Base-by-base conservation (phyloP, 92 coral and sea anemone species). In the Bergia puertoricense region DNA sequence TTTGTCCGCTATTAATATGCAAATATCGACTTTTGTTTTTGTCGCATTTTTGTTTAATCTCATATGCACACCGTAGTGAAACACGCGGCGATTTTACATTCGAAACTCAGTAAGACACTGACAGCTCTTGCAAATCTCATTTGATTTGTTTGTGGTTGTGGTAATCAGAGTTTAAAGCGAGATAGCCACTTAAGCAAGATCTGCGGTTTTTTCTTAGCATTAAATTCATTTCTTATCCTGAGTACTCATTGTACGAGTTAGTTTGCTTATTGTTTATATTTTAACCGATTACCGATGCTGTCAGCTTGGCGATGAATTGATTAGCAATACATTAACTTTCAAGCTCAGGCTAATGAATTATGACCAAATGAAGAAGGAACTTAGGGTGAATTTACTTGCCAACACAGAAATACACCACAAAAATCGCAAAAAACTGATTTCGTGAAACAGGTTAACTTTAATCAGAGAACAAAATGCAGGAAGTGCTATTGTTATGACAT, bases 1-100 rank as follows among this genome's bases (percentile, higher is more conserved):
- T 72, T 73, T 71, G 87, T 46, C 22, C n/a, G 74, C 66, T 84
- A 84, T 71, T 71, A 84, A 84, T 40, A 84, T 84, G 87, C 77
- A 69, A 84, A 84, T 84, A 13, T 13, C 45, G 45, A 37, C 23
- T 46, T 84, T 84, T 84, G 79, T n/a, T 71, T 84, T 69, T 69
- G 67, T 84, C 59, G 23, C 41, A 9, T 16, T 84, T 71, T 72
- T 46, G 54, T 69, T 71, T 68, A 73, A 20, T 46, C 41, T 71
- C 37, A 41, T 40, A 71, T 48, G 72, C 66, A 44, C 78, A 13
- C 86, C 54, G 56, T 66, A 68, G 62, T 43, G 42, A 18, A 22
- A 42, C 54, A 82, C 57, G 57, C 77, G 41, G 86, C 10, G 56
- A 10, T 36, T 36, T 67, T 43, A 43, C 77, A 68, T 30, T 39